These are phyloP conservation scores for Eubucco bourcierii DNA, from an alignment of 2,113 vertebrate species.

Conservation along the genomic window DNA sequence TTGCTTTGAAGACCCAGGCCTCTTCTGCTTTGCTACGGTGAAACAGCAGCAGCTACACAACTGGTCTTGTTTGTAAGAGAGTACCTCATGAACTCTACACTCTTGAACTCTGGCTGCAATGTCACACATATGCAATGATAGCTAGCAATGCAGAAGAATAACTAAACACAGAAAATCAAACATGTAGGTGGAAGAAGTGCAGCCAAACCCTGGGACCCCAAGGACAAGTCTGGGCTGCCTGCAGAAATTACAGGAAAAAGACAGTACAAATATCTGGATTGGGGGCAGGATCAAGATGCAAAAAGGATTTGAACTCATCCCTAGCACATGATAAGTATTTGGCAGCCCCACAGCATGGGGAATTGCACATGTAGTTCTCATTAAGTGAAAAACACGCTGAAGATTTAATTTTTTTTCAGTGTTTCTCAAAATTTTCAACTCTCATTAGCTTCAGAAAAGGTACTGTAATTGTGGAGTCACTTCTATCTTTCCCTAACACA, in stretches of 20 bases:
- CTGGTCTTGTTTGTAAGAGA: neutral
- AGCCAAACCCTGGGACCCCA: slow-evolving; percentile 48
- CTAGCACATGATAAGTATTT: slow-evolving; percentile 45
- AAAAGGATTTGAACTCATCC: slow-evolving; percentile 47
- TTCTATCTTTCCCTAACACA: neutral
- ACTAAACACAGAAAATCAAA: slow-evolving; percentile 15
- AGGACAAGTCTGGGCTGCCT: slow-evolving; percentile 43
- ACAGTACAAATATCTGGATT: slow-evolving; percentile 22
- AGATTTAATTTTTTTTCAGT: neutral
- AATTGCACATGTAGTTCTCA: slow-evolving; percentile 49
- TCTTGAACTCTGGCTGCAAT: neutral
- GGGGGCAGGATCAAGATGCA: slow-evolving; percentile 32
- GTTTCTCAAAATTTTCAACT: neutral
- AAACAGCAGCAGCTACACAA: neutral
- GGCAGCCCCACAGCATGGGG: slow-evolving; percentile 18
- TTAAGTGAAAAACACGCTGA: slow-evolving; percentile 26
- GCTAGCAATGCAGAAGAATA: slow-evolving; percentile 5
- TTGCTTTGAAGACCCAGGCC: neutral
- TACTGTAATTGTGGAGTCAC: neutral
- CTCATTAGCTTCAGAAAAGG: neutral
- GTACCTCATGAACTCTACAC: neutral
- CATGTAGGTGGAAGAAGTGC: slow-evolving; percentile 40
- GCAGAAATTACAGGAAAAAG: slow-evolving; percentile 51
- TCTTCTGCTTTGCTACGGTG: neutral
- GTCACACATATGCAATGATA: neutral